Evolutionary conservation across 2,113 vertebrate genomes (phyloP).

Genomic region (Rousettus leschenaultii): DNA sequence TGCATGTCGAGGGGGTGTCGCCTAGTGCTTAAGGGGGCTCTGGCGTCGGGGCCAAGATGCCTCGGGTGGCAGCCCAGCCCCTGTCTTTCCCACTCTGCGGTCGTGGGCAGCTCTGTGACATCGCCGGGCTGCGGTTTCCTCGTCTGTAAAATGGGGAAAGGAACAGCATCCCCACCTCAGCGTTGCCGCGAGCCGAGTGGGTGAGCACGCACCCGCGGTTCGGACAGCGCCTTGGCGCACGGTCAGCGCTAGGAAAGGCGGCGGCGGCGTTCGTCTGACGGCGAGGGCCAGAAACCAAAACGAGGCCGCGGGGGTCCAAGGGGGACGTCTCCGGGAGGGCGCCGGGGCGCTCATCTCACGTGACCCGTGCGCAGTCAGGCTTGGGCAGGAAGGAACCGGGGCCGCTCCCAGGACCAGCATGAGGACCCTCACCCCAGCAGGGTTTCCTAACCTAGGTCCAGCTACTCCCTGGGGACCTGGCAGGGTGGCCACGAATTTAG

Average conservation of each 20-base stretch:
- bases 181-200: neutral
- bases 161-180: neutral
- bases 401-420: neutral
- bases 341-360: neutral
- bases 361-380: neutral
- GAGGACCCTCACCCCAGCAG: neutral
- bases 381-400: neutral
- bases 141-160: neutral
- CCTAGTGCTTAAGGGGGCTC: neutral
- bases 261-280: neutral
- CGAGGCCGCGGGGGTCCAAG: too few species aligned
- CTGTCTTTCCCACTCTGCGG: neutral
- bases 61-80: neutral
- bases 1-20: fast-evolving
- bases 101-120: fast-evolving
- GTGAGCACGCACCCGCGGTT: fast-evolving
- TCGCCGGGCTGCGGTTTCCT: neutral
- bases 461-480: neutral
- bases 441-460: neutral
- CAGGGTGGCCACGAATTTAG: neutral
- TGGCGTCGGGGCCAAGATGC: neutral
- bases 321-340: neutral
- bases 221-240: neutral
- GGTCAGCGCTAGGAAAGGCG: neutral
- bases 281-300: neutral